Conservation (phyloP, 2,797 vertebrate genomes). For the Agapornis canus region DNA sequence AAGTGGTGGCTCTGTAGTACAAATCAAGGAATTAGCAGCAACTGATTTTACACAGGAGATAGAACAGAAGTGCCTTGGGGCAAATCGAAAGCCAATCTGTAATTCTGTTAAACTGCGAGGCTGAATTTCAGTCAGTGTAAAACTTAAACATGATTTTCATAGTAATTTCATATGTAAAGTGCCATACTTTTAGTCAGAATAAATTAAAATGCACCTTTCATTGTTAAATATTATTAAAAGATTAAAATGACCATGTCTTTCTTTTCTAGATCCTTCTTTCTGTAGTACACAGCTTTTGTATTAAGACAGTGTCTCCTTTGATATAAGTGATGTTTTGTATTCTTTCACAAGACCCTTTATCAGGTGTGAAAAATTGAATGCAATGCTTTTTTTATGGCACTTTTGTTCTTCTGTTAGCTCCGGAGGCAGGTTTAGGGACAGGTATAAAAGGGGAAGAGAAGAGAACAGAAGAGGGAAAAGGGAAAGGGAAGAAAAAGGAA, state of each 20-base stretch:
- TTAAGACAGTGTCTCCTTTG: background rate
- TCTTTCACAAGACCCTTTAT: background rate
- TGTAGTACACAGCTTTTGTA: background rate
- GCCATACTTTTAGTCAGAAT: background rate
- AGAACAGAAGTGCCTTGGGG: slow-evolving; percentile 17
- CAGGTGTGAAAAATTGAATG: background rate
- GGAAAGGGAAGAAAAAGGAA: background rate
- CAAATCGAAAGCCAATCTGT: slow-evolving; percentile 39
- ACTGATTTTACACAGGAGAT: slow-evolving; percentile 26
- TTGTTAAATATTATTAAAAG: background rate
- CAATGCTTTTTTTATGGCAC: background rate
- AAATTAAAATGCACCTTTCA: background rate
- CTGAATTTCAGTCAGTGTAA: background rate
- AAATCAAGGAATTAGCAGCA: slow-evolving; percentile 52
- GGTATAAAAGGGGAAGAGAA: background rate
- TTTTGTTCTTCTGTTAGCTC: background rate
- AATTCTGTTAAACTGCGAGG: background rate
- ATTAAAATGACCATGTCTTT: fast-evolving
- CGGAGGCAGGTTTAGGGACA: background rate
- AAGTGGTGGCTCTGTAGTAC: slow-evolving; percentile 33
- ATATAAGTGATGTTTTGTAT: background rate
- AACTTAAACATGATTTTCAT: slow-evolving; percentile 12
- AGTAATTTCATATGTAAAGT: background rate
- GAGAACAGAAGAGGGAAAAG: background rate
- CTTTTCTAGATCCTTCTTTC: background rate